Evolutionary conservation across 92 coral and sea anemone genomes (phyloP).

Genomic region (Anthopleura xanthogrammica): DNA sequence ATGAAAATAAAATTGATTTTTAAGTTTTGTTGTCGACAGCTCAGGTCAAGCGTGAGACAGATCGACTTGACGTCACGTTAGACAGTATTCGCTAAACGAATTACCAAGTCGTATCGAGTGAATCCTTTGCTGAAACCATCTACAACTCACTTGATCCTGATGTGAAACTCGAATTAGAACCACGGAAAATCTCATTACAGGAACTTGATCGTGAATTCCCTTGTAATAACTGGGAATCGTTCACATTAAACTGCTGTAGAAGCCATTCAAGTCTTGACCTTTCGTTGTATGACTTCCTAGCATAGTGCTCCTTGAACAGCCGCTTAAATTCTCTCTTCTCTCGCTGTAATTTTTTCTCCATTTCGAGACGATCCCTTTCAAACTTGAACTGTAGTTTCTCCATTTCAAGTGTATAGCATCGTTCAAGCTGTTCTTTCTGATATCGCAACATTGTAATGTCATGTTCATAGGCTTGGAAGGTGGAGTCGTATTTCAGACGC

Average conservation of each 20-base stretch:
- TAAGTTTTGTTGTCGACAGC: not conserved
- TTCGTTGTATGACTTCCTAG: constrained; percentile 76
- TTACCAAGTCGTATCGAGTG: constrained; percentile 4
- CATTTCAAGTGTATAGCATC: constrained; percentile 76
- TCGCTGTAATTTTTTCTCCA: constrained; percentile 79
- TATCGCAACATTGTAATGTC: constrained; percentile 89
- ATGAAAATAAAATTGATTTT: constrained; percentile 1
- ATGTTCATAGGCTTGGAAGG: constrained; percentile 88
- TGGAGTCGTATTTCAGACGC: constrained; percentile 85
- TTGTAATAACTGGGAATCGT: constrained; percentile 26
- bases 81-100: not conserved
- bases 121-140: not conserved
- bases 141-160: constrained; percentile 42
- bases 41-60: constrained; percentile 27
- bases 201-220: constrained; percentile 36
- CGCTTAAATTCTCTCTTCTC: constrained; percentile 87
- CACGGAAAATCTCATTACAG: constrained; percentile 25
- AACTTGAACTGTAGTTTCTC: constrained; percentile 83
- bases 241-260: constrained; percentile 63
- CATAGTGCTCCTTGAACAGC: constrained; percentile 74
- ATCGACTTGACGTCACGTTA: not conserved
- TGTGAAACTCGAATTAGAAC: constrained; percentile 44
- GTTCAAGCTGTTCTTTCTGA: constrained; percentile 93
- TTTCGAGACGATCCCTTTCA: constrained; percentile 87
- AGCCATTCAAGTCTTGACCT: constrained; percentile 89